Base-by-base conservation (phyloP, 2,113 vertebrate species). In the Rhea pennata region DNA sequence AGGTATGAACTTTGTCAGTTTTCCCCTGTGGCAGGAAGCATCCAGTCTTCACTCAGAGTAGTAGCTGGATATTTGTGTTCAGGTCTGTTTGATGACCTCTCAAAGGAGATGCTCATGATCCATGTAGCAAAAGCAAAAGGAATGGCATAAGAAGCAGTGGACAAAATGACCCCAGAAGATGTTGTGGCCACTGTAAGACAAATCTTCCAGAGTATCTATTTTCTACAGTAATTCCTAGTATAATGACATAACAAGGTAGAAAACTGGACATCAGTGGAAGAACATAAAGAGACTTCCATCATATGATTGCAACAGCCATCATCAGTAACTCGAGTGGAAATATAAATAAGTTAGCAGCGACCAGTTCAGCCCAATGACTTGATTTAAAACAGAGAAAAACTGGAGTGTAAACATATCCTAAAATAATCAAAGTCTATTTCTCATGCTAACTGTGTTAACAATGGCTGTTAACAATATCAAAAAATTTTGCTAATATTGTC, bases 121-220 rank as follows among this genome's bases (percentile, higher is more conserved):
- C 76, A 15, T 4, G 9, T 17, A 44, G 22, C 6, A 92, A 77
- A 22, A 90, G 50, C 6, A 36, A 48, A 84, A 73, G 4, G 5
- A 54, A 46, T 21, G 20, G 13, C 2, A 2, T 50, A 36, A 80
- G 22, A 65, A 5, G 3, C 1, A n/a, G 36, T 2, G 15, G 14
- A 50, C 6, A 51, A 84, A 84, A 92, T 84, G 0, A 56, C 50
- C 27, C 70, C 23, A 42, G 78, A 77, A 70, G 15, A 39, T 29
- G 48, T 7, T 15, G 12, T 15, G 66, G 12, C 12, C 80, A 36
- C 10, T 46, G 21, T 70, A 81, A 83, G 12, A 42, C 17, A 29
- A 70, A 33, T 0, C 77, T 64, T 64, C 14, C n/a, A 65, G 6
- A 54, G 1, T 13, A 77, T 9, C 6, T 39, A 21, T 73, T 81